Evolutionary conservation across 2,797 vertebrate species (phyloP), one percentile per base, ranked within the genome.

Genomic region (Sebastiscus tertius): DNA sequence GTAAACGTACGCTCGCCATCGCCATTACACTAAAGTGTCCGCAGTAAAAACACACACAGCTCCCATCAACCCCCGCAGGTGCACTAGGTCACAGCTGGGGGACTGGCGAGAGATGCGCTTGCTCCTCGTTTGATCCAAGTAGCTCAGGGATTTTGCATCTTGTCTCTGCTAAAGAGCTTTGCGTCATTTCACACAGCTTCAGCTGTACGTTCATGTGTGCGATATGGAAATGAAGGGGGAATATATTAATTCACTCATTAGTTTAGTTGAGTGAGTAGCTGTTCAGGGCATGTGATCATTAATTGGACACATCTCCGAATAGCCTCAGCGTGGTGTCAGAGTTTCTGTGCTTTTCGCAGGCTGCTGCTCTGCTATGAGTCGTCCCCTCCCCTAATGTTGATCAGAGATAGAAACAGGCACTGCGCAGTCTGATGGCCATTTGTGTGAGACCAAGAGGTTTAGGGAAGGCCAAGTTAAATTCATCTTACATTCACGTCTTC

Each of bases 1-100:
- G 62, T 92, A 90, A 93, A 92, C 67, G 75, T 34, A 64, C 72
- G 61, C 79, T 88, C 75, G 46, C 82, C 75, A 66, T 80, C 54
- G 39, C 81, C 78, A 81, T 86, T 89, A 88, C n/a, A 6, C 79
- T 79, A 67, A 93, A 92, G 88, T 90, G 86, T 91, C 82, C 33
- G 69, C 86, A 71, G 82, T 91, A 91, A 92, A 91, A 92, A 75
- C 68, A 66, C 81, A 63, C 83, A 79, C 67, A 64, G 74, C 75
- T 77, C 77, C 79, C 83, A 87, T 86, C 83, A 79, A 54, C 74
- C 83, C 77, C 73, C 20, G 29, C 75, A 75, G 82, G 83, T 75
- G 82, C 80, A 83, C 70, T 66, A 75, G 88, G 88, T 88, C 87
- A 87, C 86, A 81, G 86, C 81, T 75, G 84, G 83, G 76, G 67